Conservation (phyloP, 2,888 invertebrate genomes). For the Orchestes rusci region DNA sequence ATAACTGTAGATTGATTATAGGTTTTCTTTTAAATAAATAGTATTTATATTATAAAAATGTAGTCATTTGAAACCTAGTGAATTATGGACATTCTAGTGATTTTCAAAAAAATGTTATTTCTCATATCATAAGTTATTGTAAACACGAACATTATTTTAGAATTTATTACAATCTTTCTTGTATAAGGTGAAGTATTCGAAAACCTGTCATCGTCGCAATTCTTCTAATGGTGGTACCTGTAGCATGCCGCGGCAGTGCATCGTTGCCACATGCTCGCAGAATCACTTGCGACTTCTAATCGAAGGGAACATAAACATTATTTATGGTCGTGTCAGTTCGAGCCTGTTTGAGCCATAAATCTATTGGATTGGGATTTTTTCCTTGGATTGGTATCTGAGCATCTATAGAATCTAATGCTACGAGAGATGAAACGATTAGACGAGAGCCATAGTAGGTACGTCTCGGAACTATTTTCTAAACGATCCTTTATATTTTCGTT, state of each 20-base stretch:
- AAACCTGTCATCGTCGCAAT: neutral
- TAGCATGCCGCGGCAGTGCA: conserved; percentile 12
- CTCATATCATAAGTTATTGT: too few species aligned
- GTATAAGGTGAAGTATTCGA: too few species aligned
- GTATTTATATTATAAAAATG: too few species aligned
- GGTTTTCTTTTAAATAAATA: too few species aligned
- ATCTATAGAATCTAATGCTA: conserved; percentile 25
- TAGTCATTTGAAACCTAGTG: too few species aligned
- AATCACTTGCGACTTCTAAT: conserved; percentile 24
- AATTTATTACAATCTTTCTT: too few species aligned
- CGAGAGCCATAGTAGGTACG: conserved; percentile 1
- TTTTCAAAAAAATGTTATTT: too few species aligned
- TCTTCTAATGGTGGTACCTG: conserved; percentile 18
- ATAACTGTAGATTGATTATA: too few species aligned
- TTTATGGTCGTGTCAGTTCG: conserved; percentile 45
- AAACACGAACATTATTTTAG: too few species aligned
- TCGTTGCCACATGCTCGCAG: conserved; percentile 20
- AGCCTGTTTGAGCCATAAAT: conserved; percentile 44
- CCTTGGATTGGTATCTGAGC: conserved; percentile 18
- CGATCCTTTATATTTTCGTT: neutral
- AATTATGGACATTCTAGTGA: too few species aligned
- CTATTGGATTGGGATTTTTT: conserved; percentile 33
- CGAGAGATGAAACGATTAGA: conserved; percentile 15
- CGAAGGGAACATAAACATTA: conserved; percentile 43
- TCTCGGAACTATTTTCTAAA: conserved; percentile 7